Base-by-base conservation (phyloP, 1,140 invertebrate genomes). In the Whitmania pigra region DNA sequence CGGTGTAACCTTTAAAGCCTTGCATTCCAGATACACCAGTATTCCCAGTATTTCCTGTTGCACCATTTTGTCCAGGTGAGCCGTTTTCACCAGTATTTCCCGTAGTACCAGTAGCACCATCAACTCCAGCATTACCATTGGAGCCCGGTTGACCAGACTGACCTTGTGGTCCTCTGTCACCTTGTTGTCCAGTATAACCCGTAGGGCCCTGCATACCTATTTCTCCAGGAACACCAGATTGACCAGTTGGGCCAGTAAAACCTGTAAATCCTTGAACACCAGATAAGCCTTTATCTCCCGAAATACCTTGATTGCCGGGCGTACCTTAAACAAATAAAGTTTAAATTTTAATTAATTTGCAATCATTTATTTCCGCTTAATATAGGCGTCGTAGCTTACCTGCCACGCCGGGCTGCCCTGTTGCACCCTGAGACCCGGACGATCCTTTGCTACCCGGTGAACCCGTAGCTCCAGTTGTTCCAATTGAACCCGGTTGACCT, bases 141-240 rank as follows among this genome's bases (percentile, higher is more conserved):
- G 7, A 20, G 29, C 73, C 73, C 20, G 71, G 57, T 25, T 53
- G 36, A 84, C 60, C 80, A 7, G 76, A 75, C 29, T 60, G 75
- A 67, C 90, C 91, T 49, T 89, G 86, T n/a, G 84, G 80, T 0
- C 73, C 73, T 72, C 31, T n/a, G 36, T 67, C 66, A 67, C 90
- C 90, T 40, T 60, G 25, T n/a, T 18, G 25, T 29, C 77, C 77
- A 76, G 80, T 76, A 53, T 74, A 36, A 66, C 60, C 67, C 53
- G 55, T 76, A 74, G 83, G 85, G 87, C 91, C 91, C 79, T 90
- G 87, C 68, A 82, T 83, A 60, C 88, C 88, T 74, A 87, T 84
- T 71, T 77, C 27, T 31, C 60, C 60, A n/a, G 68, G n/a, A 2
- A 25, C 22, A 49, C 68, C 68, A 9, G 68, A 20, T n/a, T 69